Percentiles rank a stretch among this genome's conserved stretches.
These are phyloP conservation scores for Trachemys scripta DNA, from an alignment of 2,113 vertebrate species.

Conservation along the genomic window DNA sequence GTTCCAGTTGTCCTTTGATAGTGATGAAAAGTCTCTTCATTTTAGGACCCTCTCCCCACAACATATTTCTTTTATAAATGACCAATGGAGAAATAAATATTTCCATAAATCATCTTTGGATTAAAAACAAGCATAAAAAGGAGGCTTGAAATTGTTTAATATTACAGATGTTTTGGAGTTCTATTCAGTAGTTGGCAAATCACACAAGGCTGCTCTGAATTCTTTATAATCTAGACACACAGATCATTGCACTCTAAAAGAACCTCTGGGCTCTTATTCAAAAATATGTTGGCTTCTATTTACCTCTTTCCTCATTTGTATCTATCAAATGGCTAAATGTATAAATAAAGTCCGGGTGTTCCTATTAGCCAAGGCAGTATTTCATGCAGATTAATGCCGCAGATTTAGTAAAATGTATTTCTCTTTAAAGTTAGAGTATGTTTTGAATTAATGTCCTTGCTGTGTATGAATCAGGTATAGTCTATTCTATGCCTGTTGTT, in stretches of 20 bases:
- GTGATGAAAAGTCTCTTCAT: not conserved
- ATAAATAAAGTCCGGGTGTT: constrained; percentile 77
- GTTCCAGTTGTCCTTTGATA: constrained; percentile 63
- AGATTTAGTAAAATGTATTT: constrained; percentile 78
- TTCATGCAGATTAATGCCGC: constrained; percentile 77
- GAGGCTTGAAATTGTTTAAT: constrained; percentile 74
- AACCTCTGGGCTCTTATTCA: constrained; percentile 74
- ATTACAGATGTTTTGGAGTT: constrained; percentile 72
- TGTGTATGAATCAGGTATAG: constrained; percentile 63
- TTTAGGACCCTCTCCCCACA: not conserved
- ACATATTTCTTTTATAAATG: constrained; percentile 63
- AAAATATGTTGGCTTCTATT: constrained; percentile 68
- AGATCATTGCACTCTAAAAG: constrained; percentile 71
- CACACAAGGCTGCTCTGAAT: constrained; percentile 66
- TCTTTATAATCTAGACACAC: constrained; percentile 74
- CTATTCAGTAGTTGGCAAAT: constrained; percentile 72
- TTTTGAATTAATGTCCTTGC: constrained; percentile 74
- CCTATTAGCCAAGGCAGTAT: constrained; percentile 76
- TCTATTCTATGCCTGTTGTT: not conserved
- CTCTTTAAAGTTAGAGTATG: constrained; percentile 70
- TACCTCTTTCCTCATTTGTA: constrained; percentile 71
- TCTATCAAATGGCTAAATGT: constrained; percentile 71
- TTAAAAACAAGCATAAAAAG: constrained; percentile 68
- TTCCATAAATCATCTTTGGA: constrained; percentile 72
- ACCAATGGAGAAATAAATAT: constrained; percentile 54